Evolutionary conservation across 2,113 vertebrate species (phyloP).

Genomic region (Grammatotria lemairii): DNA sequence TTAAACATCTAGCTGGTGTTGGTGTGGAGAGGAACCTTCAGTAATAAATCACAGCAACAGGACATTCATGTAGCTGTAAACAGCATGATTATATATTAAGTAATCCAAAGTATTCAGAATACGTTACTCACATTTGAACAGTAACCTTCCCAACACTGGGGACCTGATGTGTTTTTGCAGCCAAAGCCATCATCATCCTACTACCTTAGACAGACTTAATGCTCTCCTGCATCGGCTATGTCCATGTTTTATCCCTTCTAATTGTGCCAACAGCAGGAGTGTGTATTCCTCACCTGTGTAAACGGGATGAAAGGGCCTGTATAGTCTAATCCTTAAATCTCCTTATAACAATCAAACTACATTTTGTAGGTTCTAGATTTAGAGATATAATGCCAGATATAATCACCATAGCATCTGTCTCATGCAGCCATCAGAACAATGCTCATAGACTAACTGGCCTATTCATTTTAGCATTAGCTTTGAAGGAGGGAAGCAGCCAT

Average conservation of each 20-base stretch:
- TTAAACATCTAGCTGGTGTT: too few species aligned
- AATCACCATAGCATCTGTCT: background rate
- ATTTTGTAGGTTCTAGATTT: background rate
- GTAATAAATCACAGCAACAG: too few species aligned
- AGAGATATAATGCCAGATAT: background rate
- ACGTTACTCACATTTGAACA: too few species aligned
- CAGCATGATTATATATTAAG: too few species aligned
- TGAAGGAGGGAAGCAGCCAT: constrained; percentile 24
- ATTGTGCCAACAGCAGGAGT: background rate
- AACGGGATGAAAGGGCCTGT: background rate
- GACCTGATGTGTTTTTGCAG: background rate
- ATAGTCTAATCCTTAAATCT: background rate
- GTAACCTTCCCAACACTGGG: background rate
- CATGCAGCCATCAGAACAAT: constrained; percentile 35
- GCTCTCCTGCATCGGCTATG: background rate
- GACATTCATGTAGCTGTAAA: too few species aligned
- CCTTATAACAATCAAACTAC: background rate
- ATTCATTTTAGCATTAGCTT: constrained; percentile 44
- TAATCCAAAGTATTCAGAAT: too few species aligned
- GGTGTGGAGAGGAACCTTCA: too few species aligned
- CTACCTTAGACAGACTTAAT: background rate
- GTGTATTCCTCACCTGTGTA: background rate
- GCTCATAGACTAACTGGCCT: constrained; percentile 48
- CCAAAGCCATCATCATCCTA: background rate
- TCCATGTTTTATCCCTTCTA: background rate